Evolutionary conservation across 2,113 vertebrate genomes (phyloP).

Genomic region (Cephalopholis sonnerati): DNA sequence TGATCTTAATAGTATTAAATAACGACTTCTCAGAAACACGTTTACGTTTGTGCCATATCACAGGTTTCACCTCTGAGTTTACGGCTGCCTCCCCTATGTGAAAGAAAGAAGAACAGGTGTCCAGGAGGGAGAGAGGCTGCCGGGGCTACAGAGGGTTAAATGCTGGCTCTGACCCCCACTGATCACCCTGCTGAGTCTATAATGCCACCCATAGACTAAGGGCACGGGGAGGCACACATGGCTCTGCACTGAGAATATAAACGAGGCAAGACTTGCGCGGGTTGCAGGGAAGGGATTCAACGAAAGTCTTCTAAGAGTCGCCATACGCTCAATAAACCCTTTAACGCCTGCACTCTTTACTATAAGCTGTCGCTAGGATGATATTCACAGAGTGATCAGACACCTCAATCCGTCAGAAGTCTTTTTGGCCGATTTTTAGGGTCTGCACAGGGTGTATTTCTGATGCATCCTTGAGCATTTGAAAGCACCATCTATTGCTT

Average conservation of each 20-base stretch:
- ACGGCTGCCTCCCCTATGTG: background rate
- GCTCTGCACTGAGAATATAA: conserved; percentile 70
- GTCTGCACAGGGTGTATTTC: conserved; percentile 12
- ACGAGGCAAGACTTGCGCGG: conserved; percentile 55
- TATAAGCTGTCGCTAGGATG: conserved; percentile 53
- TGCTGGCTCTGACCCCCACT: conserved; percentile 69
- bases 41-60: conserved; percentile 3
- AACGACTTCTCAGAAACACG: conserved; percentile 5
- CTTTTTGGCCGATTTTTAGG: conserved; percentile 28
- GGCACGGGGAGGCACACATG: conserved; percentile 54
- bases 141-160: conserved; percentile 75
- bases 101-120: conserved; percentile 68
- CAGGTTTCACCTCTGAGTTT: conserved; percentile 43
- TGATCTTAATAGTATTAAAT: conserved; percentile 16
- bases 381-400: conserved; percentile 49
- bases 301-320: conserved; percentile 66
- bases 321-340: conserved; percentile 70
- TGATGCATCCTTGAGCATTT: background rate
- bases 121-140: conserved; percentile 52
- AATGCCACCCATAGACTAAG: conserved; percentile 71
- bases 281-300: conserved; percentile 63
- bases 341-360: conserved; percentile 67
- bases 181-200: conserved; percentile 75
- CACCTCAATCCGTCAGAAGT: conserved; percentile 36
- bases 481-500: background rate